phyloP scores from a whole-genome alignment of 2,797 vertebrate species.

The Anguilla megastoma region DNA sequence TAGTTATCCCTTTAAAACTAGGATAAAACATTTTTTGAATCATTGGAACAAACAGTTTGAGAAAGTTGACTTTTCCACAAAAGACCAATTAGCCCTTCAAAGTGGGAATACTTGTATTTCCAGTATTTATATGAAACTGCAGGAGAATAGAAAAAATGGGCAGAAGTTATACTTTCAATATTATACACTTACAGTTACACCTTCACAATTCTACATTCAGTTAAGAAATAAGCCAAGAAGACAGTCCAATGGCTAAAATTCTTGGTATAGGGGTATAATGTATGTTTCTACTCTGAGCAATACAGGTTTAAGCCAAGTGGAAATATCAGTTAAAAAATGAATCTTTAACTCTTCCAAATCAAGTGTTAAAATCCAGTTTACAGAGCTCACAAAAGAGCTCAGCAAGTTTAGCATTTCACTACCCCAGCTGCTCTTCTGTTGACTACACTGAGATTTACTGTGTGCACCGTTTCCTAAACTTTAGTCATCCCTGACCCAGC shows the following conservation, averaged over 20 bases:
- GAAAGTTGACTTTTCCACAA: neutral
- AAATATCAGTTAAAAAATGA: neutral
- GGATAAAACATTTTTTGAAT: neutral
- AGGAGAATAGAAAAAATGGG: neutral
- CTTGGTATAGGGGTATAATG: neutral
- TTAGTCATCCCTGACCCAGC: neutral
- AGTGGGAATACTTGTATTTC: too few species aligned
- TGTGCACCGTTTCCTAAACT: neutral
- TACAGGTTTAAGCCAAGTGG: neutral
- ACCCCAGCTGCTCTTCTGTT: neutral
- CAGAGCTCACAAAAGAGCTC: neutral
- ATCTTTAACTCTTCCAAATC: neutral
- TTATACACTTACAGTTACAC: too few species aligned
- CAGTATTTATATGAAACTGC: neutral
- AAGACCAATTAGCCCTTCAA: neutral
- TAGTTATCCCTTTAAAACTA: neutral
- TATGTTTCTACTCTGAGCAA: neutral
- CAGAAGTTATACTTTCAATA: too few species aligned
- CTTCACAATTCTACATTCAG: neutral
- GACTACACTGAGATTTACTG: neutral
- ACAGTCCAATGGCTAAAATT: neutral
- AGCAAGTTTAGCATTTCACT: neutral
- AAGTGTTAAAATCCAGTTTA: neutral
- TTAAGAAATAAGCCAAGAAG: neutral
- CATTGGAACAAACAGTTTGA: neutral